Evolutionary conservation across 1,140 invertebrate genomes (phyloP).

Genomic region (Drosophila sulfurigaster): DNA sequence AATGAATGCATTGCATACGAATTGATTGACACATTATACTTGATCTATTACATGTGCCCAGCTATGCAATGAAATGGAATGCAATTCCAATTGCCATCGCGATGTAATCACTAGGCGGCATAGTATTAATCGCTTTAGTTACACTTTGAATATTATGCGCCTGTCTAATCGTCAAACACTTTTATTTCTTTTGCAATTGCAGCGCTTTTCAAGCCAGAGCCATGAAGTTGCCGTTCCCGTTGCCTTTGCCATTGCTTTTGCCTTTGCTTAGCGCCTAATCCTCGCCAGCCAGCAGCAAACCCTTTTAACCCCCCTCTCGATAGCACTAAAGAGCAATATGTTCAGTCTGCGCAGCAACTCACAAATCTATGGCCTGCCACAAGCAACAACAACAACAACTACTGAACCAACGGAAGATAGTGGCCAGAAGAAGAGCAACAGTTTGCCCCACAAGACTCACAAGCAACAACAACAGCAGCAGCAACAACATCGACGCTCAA

Average conservation of each 20-base stretch:
- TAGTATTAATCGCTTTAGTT: background rate
- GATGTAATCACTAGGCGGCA: conserved; percentile 5
- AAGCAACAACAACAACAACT: conserved; percentile 49
- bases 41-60: conserved; percentile 23
- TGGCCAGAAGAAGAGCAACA: conserved; percentile 60
- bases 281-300: conserved; percentile 36
- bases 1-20: conserved; percentile 45
- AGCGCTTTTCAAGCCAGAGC: conserved; percentile 38
- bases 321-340: conserved; percentile 46
- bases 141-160: conserved; percentile 4
- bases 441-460: conserved; percentile 58
- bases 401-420: conserved; percentile 23
- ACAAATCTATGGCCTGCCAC: conserved; percentile 75
- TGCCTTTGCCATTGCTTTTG: background rate
- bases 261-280: conserved; percentile 19
- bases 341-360: conserved; percentile 68
- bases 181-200: conserved; percentile 23
- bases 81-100: conserved; percentile 34
- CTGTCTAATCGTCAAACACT: conserved; percentile 13
- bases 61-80: conserved; percentile 10
- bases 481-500: conserved; percentile 58
- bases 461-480: conserved; percentile 38
- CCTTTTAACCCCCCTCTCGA: background rate
- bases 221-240: conserved; percentile 46
- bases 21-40: conserved; percentile 46